Base-by-base conservation (phyloP, 2,797 vertebrate species). In the Sebastes melanostomus region DNA sequence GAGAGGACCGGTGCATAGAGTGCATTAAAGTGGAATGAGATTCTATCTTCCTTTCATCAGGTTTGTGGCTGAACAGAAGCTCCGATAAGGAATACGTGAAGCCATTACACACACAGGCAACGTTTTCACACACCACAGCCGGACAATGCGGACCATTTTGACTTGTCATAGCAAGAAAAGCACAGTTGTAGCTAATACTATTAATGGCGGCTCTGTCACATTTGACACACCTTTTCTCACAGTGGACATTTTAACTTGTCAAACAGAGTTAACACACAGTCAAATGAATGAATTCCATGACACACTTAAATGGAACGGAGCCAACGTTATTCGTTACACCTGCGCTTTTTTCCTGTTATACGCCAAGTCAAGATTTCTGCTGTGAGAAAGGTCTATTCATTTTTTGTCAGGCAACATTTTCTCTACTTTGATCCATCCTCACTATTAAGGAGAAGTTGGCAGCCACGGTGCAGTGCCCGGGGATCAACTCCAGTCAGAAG, bases 31-130 rank as follows among this genome's bases (percentile, higher is more conserved):
- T 76, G 65, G 80, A 86, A 80, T 85, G 75, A 87, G 90, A 89
- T 86, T 54, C 24, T 77, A 86, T 92, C 86, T 65, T 79, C 59
- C 75, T 93, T 88, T 90, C 87, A 90, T 90, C 83, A 72, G 83
- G 66, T 79, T 61, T 80, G 67, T 20, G 67, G 72, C 81, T 86
- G 85, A 88, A 83, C 61, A 77, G 81, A 42, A 65, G 81, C 66
- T 75, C 38, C 67, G 88, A 91, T 89, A 82, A 87, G 69, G 54
- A 76, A 78, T 83, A 87, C 87, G 90, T 85, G 84, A 89, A 79
- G 78, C 72, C 66, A 80, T 85, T 77, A 83, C 73, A 65, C 77
- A 30, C 46, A 8, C 46, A 10, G 65, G 55, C 77, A 24, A 50
- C 18, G 18, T 78, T 66, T 80, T 79, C 80, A 65, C 82, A 88